A percentile compares a stretch with the other conserved stretches of the same genome.
Evolutionary conservation across 2,797 vertebrate genomes (phyloP).

Genomic region (Crenichthys baileyi): DNA sequence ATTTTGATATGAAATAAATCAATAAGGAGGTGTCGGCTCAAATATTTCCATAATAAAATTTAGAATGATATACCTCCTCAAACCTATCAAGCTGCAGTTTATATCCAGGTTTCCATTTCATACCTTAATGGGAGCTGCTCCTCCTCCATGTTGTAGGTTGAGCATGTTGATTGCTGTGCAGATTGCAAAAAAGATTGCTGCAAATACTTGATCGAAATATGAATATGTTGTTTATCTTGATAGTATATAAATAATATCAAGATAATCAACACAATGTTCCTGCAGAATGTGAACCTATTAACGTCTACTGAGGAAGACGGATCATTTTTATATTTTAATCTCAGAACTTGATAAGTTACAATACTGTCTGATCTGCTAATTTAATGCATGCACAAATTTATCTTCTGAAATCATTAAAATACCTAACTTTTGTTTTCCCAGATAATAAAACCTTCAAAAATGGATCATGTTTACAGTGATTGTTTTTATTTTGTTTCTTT

Average conservation of each 20-base stretch:
- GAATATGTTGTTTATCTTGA: neutral
- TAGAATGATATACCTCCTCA: neutral
- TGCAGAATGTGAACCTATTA: neutral
- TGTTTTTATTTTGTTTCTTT: no score
- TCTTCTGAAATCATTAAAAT: no score
- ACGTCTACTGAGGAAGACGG: neutral
- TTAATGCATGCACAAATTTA: no score
- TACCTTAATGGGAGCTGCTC: neutral
- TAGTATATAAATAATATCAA: neutral
- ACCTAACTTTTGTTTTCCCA: no score
- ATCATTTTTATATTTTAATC: neutral
- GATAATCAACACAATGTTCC: neutral
- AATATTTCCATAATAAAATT: neutral
- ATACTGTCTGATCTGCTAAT: no score
- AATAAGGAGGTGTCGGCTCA: neutral
- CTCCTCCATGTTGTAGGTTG: neutral
- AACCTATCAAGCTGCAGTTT: neutral
- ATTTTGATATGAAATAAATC: constrained; percentile 8
- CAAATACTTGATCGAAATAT: neutral
- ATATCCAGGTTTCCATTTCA: neutral
- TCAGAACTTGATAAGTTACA: no score
- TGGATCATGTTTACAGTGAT: no score
- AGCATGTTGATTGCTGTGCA: neutral
- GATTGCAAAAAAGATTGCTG: neutral
- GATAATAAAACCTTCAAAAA: no score